These are phyloP conservation scores for Patiria pectinifera DNA, from an alignment of 53 echinoderm and acorn worm genomes.

Conservation along the genomic window DNA sequence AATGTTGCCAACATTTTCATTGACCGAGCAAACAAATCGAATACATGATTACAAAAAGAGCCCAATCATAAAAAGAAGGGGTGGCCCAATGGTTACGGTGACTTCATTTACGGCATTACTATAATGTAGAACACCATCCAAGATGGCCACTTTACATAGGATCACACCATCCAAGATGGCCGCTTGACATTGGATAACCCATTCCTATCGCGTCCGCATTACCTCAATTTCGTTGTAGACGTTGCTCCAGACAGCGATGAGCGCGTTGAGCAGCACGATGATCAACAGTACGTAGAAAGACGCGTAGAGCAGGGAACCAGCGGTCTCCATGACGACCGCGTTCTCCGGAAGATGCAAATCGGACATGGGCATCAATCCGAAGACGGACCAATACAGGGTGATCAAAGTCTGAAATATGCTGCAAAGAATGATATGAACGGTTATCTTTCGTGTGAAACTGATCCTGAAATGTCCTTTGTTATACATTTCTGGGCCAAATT, in stretches of 20 bases:
- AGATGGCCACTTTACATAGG: no score
- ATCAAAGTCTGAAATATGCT: conserved; percentile 72
- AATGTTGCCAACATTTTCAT: no score
- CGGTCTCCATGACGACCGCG: conserved; percentile 56
- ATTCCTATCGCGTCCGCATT: background rate
- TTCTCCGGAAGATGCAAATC: conserved; percentile 41
- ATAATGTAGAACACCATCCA: no score
- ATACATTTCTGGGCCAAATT: no score
- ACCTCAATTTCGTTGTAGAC: conserved; percentile 95
- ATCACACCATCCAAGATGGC: no score
- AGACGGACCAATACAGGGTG: conserved; percentile 89
- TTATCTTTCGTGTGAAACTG: background rate
- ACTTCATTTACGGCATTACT: no score
- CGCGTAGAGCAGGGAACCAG: conserved; percentile 81
- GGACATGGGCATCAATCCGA: conserved; percentile 72
- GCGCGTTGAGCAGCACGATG: conserved; percentile 86
- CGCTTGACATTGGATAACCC: no score
- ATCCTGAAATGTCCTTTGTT: no score
- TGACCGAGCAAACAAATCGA: background rate
- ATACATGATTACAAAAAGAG: no score
- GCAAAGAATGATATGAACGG: background rate
- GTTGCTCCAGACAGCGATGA: conserved; percentile 98
- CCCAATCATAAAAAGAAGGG: no score
- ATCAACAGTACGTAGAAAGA: conserved; percentile 83
- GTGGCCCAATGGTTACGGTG: no score